Evolutionary conservation across 1,140 invertebrate genomes (phyloP).

Genomic region (Nebria ingens): DNA sequence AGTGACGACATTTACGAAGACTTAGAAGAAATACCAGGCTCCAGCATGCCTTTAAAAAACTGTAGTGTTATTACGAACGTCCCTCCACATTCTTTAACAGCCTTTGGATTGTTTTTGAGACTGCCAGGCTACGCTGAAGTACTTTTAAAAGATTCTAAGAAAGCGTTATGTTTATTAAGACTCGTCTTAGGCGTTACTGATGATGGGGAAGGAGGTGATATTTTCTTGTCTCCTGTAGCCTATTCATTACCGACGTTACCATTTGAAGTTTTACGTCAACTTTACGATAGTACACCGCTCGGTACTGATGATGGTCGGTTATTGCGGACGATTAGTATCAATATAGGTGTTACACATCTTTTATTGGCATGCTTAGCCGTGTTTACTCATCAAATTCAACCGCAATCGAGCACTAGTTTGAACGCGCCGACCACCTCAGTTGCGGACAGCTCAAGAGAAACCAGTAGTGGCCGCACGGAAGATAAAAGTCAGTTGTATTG

Average conservation of each 20-base stretch:
- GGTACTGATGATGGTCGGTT: constrained; percentile 72
- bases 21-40: constrained; percentile 35
- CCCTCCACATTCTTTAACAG: constrained; percentile 79
- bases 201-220: constrained; percentile 80
- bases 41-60: constrained; percentile 33
- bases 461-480: constrained; percentile 27
- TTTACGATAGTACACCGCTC: constrained; percentile 67
- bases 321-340: constrained; percentile 67
- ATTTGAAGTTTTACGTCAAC: constrained; percentile 71
- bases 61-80: constrained; percentile 41
- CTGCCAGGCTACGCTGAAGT: constrained; percentile 84
- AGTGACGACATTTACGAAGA: constrained; percentile 64
- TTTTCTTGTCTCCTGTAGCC: constrained; percentile 64
- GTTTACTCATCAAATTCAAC: constrained; percentile 68
- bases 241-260: constrained; percentile 72
- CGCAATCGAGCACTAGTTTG: background rate
- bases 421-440: constrained; percentile 15
- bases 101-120: constrained; percentile 78
- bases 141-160: constrained; percentile 67
- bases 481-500: constrained; percentile 84
- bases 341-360: constrained; percentile 72
- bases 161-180: constrained; percentile 73
- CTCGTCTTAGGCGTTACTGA: constrained; percentile 81
- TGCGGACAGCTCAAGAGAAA: constrained; percentile 19
- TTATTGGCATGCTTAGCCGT: constrained; percentile 78